Evolutionary conservation across 2,797 vertebrate species (phyloP).

Genomic region (Chaetodon trifasciatus): DNA sequence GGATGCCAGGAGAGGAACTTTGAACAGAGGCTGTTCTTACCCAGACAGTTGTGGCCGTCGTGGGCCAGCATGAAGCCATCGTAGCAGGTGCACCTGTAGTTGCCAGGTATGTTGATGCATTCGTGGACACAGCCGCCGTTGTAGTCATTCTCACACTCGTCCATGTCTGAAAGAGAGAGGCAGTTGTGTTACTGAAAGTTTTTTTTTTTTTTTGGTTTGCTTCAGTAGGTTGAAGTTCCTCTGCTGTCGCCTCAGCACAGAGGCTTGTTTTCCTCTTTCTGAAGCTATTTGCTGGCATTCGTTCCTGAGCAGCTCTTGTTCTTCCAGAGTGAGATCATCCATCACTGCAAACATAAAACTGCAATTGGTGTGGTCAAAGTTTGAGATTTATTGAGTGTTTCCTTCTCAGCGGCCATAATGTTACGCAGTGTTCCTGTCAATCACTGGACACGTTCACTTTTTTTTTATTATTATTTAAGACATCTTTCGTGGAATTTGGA

Average conservation of each 20-base stretch:
- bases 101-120: slow-evolving; percentile 98
- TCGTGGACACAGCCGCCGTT: slow-evolving; percentile 97
- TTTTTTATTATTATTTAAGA: neutral
- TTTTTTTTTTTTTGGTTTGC: neutral
- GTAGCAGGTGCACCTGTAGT: slow-evolving; percentile 98
- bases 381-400: neutral
- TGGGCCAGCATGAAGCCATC: slow-evolving; percentile 98
- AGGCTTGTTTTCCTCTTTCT: neutral
- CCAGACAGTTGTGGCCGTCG: slow-evolving; percentile 97
- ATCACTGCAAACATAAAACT: neutral
- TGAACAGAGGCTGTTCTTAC: slow-evolving; percentile 81
- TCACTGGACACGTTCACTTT: neutral
- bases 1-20: no score
- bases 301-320: neutral
- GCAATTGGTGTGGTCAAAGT: neutral
- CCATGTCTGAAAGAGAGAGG: slow-evolving; percentile 89
- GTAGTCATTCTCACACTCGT: slow-evolving; percentile 98
- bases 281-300: neutral
- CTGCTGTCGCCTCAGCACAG: neutral
- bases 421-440: neutral
- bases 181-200: neutral
- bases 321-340: neutral
- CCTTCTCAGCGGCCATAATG: neutral
- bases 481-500: neutral
- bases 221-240: neutral